Evolutionary conservation across 1,140 invertebrate genomes (phyloP).

Genomic region (Cotesia typhae): DNA sequence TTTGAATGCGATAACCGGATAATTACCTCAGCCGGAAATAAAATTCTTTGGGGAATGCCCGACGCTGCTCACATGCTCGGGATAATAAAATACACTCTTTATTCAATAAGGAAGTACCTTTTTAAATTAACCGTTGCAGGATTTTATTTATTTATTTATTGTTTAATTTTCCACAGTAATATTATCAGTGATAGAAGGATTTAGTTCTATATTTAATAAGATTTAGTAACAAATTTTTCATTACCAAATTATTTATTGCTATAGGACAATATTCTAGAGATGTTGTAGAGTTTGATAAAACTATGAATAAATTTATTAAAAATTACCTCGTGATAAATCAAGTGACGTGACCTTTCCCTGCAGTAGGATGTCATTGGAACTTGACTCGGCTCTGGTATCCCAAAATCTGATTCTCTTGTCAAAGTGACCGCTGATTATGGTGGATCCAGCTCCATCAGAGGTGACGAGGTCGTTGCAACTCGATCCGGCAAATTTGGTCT

Average conservation of each 20-base stretch:
- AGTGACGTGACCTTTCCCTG: conserved; percentile 96
- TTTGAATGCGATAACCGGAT: conserved; percentile 19
- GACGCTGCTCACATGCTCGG: not conserved
- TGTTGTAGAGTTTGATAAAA: no score
- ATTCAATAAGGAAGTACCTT: not conserved
- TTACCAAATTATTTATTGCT: no score
- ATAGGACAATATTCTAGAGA: no score
- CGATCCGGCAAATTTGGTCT: conserved; percentile 96
- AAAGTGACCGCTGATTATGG: conserved; percentile 96
- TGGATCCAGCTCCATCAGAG: conserved; percentile 85
- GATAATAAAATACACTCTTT: conserved; percentile 15
- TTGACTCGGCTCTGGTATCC: conserved; percentile 87
- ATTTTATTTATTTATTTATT: not conserved
- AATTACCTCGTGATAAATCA: conserved; percentile 87
- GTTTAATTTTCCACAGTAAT: not conserved
- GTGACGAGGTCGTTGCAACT: conserved; percentile 96
- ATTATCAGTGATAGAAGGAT: no score
- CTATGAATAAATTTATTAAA: no score
- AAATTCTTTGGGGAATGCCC: conserved; percentile 32
- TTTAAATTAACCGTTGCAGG: not conserved
- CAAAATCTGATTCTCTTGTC: conserved; percentile 97
- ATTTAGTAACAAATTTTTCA: no score
- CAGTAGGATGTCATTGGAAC: conserved; percentile 84
- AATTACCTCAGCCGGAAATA: conserved; percentile 36
- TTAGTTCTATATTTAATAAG: no score